Evolutionary conservation across 2,888 invertebrate genomes (phyloP).

Genomic region (Erebia aethiops): DNA sequence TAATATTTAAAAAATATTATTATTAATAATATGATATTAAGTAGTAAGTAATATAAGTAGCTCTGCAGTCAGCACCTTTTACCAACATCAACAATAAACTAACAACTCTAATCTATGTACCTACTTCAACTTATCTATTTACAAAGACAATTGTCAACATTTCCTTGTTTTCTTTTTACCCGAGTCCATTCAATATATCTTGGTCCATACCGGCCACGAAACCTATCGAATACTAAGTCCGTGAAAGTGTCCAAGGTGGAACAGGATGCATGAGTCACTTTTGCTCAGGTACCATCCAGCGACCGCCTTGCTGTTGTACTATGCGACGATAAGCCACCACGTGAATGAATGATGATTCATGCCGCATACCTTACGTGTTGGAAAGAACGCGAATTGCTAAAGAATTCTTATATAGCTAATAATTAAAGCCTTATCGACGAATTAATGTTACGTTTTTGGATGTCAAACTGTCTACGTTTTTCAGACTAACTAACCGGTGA

Average conservation of each 20-base stretch:
- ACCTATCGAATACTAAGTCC: constrained; percentile 46
- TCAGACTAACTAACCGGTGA: neutral
- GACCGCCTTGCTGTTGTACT: constrained; percentile 59
- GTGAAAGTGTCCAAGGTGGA: constrained; percentile 74
- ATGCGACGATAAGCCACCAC: constrained; percentile 71
- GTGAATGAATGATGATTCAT: constrained; percentile 72
- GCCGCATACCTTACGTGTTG: constrained; percentile 37
- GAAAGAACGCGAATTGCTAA: constrained; percentile 34
- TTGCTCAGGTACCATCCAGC: constrained; percentile 72
- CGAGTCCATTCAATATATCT: constrained; percentile 26
- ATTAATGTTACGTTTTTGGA: neutral
- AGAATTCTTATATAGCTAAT: constrained; percentile 29
- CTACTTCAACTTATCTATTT: neutral
- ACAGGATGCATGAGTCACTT: constrained; percentile 76
- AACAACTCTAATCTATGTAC: no score
- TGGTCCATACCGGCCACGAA: constrained; percentile 28
- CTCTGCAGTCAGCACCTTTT: no score
- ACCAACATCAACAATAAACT: no score
- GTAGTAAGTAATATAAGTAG: no score
- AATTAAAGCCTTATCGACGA: constrained; percentile 1
- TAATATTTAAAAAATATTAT: no score
- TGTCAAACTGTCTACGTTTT: neutral
- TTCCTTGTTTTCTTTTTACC: constrained; percentile 12
- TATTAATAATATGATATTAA: no score
- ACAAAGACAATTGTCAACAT: neutral